Conservation (phyloP, 2,797 vertebrate species). For the Myripristis jacobus region DNA sequence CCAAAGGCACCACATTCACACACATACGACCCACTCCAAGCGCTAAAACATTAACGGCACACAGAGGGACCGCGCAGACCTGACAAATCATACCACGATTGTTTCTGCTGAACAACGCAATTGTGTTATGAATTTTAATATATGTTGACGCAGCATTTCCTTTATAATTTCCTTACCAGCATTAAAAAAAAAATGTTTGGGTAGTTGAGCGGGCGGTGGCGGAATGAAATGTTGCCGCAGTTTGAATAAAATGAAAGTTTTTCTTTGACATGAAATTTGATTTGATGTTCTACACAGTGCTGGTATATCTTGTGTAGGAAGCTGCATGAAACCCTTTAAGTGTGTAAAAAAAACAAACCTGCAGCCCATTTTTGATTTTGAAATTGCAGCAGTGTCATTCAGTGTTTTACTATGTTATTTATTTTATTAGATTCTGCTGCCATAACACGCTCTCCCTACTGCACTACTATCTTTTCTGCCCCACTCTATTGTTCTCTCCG, state of each 20-base stretch:
- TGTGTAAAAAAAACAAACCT: background rate
- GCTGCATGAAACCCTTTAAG: background rate
- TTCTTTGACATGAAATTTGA: background rate
- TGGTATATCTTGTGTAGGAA: background rate
- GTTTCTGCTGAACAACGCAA: background rate
- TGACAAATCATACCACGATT: too few relatives aligned
- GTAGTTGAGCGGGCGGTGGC: too few relatives aligned
- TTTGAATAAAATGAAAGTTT: constrained; percentile 1
- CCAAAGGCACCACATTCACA: background rate
- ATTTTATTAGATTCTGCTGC: constrained; percentile 8
- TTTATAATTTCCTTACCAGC: background rate
- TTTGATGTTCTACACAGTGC: background rate
- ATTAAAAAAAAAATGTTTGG: background rate
- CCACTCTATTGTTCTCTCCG: background rate
- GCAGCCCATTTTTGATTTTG: too few relatives aligned
- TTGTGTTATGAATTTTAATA: background rate
- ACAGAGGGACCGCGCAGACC: too few relatives aligned
- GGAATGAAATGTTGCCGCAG: background rate
- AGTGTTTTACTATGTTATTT: background rate
- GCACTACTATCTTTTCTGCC: constrained; percentile 5
- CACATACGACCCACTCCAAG: background rate
- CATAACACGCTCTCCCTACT: background rate
- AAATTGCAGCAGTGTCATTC: background rate
- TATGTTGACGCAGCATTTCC: background rate
- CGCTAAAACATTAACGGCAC: too few relatives aligned